Evolutionary conservation across 1,140 invertebrate species (phyloP), one percentile per base, ranked within the genome.

Genomic region (Streblospio benedicti): DNA sequence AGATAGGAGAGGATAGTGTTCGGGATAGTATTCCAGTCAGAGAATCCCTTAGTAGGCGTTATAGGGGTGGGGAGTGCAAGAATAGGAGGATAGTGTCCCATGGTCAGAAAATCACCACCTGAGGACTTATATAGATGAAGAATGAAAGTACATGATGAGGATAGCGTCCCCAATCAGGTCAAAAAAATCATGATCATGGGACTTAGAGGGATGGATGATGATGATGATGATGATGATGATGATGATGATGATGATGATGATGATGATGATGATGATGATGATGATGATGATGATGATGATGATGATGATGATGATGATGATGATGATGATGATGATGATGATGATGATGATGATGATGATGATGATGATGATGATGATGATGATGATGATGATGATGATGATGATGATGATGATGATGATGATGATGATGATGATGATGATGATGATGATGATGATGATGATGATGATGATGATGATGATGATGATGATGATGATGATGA

Each of bases 301-400:
- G 50, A 27, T 18, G 50, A 30, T 53, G 51, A 53, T 53, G 25
- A 31, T 35, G 33, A 25, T 5, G 25, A 53, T 53, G 28, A 53
- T 53, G 28, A 53, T 53, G 28, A 31, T 53, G 51, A 53, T 25
- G 50, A 27, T 52, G 23, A 30, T 52, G 50, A 52, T 52, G 50
- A 52, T 52, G 50, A 52, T 52, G 50, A 52, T 30, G 50, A 30
- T 18, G 50, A 52, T 30, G 50, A 28, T 28, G 50, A 52, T 27
- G 50, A 28, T 28, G 23, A 28, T 52, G 28, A 52, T 52, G 2
- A 28, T 28, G 20, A 50, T 50, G 2, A 50, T 50, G 2, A 27
- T 50, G 2, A 18, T 50, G 2, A 27, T 50, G 2, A n/a, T 50
- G 2, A 50, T 50, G 2, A 27, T 50, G 1, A 27, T 50, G 50